Evolutionary conservation across 2,113 vertebrate species (phyloP), one percentile per base, ranked within the genome.

Genomic region (Proteles cristata): DNA sequence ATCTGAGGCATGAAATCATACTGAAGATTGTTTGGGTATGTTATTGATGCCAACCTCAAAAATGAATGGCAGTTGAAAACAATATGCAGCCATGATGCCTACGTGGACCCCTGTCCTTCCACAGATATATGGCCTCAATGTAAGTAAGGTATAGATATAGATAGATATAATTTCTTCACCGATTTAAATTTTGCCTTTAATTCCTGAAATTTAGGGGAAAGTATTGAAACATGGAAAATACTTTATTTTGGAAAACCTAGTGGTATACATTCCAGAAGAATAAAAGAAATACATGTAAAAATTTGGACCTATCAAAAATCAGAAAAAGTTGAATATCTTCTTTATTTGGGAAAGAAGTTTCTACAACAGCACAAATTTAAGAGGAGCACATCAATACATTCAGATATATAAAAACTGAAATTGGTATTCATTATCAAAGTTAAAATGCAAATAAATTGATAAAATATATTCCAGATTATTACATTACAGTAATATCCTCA

Each of bases 11-110:
- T 91, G 82, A 98, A 95, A 79, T 95, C 94, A 96, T 97, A 95
- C 66, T 94, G 82, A 0, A 96, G 92, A 53, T 92, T 98, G 79
- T 71, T 95, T 15, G 87, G 86, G 73, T 98, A 96, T 3, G 4
- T 98, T 39, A 91, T 96, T 0, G 92, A 98, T 4, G 82, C 93
- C 0, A 94, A 92, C 61, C 92, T 98, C 23, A 97, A 96, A 80
- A 98, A 95, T 0, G 94, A 82, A 39, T 98, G 96, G 96, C 96
- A 97, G 71, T 92, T 96, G 53, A 90, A 94, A 33, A 25, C 92
- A 35, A 55, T 97, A 45, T 97, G 94, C 53, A 81, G 82, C 28
- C 69, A 31, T 0, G 94, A 91, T 1, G 43, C 90, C 4, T 94
- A 81, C 15, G 55, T 88, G 26, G 96, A 97, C 82, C 96, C 9